Percentiles rank a stretch among this genome's conserved stretches.
Conservation (phyloP, 1,140 invertebrate genomes). For the Drosophila tropicalis region DNA sequence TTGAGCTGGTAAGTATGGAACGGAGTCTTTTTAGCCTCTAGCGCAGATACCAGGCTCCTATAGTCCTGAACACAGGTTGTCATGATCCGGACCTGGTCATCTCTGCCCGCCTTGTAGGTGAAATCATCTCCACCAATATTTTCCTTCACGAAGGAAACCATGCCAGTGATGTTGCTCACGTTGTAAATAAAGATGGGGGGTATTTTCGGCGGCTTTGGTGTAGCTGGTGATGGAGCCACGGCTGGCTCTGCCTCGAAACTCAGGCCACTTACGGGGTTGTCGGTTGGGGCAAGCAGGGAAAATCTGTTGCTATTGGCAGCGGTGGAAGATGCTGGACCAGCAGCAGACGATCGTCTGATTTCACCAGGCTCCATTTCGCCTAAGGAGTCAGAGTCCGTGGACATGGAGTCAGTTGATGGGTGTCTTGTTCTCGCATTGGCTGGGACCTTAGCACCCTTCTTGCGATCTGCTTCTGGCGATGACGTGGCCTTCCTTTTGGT, state of each 20-base stretch:
- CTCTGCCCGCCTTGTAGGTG: no score
- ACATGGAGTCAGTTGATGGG: no score
- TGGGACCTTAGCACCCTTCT: background rate
- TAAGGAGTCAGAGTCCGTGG: no score
- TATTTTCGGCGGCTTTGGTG: background rate
- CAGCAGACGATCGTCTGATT: background rate
- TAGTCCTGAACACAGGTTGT: no score
- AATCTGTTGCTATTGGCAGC: slow-evolving; percentile 5
- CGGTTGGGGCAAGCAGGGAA: background rate
- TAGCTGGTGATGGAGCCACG: background rate
- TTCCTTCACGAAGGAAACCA: background rate
- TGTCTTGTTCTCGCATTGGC: background rate
- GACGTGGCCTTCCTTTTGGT: background rate
- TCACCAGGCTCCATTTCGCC: no score
- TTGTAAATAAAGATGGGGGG: background rate
- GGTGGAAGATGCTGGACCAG: background rate
- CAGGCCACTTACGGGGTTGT: background rate
- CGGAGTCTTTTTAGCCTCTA: background rate
- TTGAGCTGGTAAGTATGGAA: background rate
- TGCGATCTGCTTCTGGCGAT: background rate
- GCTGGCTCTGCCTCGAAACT: background rate
- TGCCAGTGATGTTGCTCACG: slow-evolving; percentile 1
- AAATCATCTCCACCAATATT: no score
- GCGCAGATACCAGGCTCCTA: background rate
- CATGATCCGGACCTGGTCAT: no score